Evolutionary conservation across 2,797 vertebrate genomes (phyloP).

Genomic region (Vultur gryphus): DNA sequence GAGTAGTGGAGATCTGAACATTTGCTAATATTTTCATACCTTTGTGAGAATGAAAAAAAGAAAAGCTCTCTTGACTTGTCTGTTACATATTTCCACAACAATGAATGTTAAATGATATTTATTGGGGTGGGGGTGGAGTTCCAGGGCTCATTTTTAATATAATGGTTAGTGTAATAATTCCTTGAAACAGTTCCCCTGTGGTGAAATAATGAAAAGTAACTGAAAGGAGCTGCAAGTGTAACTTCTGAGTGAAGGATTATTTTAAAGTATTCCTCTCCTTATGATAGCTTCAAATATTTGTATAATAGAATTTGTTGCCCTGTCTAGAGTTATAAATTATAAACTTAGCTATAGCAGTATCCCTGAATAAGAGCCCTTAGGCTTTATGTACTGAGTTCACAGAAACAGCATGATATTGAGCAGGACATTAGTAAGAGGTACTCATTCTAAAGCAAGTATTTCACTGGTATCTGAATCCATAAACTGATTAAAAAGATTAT

Average conservation of each 20-base stretch:
- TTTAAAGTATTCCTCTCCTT: conserved; percentile 29
- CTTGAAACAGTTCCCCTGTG: conserved; percentile 47
- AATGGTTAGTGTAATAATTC: conserved; percentile 63
- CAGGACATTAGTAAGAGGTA: background rate
- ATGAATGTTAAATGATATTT: conserved; percentile 49
- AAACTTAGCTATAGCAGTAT: background rate
- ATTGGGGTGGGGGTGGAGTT: conserved; percentile 24
- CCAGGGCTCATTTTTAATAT: conserved; percentile 58
- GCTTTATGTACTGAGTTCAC: background rate
- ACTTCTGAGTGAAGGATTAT: conserved; percentile 51
- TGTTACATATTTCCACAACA: conserved; percentile 45
- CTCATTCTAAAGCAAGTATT: background rate
- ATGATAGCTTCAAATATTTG: conserved; percentile 27
- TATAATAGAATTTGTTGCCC: conserved; percentile 41
- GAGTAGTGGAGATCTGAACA: conserved; percentile 7
- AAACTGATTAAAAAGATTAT: background rate
- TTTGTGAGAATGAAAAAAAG: background rate
- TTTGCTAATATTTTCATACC: conserved; percentile 56
- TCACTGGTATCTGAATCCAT: background rate
- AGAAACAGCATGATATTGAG: background rate
- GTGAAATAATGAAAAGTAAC: conserved; percentile 66
- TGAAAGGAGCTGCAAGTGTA: conserved; percentile 36
- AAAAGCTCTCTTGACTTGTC: background rate
- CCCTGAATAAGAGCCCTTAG: background rate
- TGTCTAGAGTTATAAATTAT: conserved; percentile 24